Conservation (phyloP, 2,113 vertebrate species). For the Aix galericulata region DNA sequence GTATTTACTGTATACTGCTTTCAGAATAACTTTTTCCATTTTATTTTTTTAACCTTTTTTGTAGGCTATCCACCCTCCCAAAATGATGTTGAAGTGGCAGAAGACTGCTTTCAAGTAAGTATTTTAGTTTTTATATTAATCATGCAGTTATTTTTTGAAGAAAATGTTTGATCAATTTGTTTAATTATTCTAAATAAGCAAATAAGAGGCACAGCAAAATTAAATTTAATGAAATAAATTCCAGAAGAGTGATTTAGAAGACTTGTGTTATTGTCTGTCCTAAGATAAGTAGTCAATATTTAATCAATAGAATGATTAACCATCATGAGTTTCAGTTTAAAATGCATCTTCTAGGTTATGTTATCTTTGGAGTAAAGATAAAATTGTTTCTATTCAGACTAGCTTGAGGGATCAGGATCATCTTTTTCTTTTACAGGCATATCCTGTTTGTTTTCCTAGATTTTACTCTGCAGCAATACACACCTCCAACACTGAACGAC, state of each 20-base stretch:
- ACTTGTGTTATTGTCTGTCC: not conserved
- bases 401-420: not conserved
- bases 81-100: conserved; percentile 83
- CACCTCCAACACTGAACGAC: not conserved
- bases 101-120: conserved; percentile 90
- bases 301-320: not conserved
- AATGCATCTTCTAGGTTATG: not conserved
- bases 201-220: not conserved
- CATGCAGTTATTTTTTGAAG: not conserved
- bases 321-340: not conserved
- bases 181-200: not conserved
- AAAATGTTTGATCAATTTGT: not conserved
- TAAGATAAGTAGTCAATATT: not conserved
- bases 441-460: not conserved
- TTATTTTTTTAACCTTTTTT: not conserved
- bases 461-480: not conserved
- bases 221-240: not conserved
- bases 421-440: not conserved
- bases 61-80: conserved; percentile 84
- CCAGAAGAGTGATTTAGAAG: not conserved
- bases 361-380: not conserved
- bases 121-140: not conserved
- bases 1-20: too few species aligned
- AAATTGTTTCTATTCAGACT: not conserved
- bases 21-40: not conserved